Evolutionary conservation across 2,113 vertebrate species (phyloP).

Genomic region (Nothoprocta perdicaria): DNA sequence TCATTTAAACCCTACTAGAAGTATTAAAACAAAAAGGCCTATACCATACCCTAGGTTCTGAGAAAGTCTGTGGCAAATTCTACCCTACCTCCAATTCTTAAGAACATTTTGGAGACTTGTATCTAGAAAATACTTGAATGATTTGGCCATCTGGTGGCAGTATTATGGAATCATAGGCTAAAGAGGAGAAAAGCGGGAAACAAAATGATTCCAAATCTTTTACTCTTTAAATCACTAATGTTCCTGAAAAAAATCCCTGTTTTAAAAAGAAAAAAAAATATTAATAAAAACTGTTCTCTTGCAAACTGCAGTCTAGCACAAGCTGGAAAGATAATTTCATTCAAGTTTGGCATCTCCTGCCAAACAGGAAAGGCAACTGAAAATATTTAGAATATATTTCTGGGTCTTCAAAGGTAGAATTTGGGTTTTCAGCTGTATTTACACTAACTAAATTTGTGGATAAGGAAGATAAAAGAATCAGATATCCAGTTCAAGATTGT

Average conservation of each 20-base stretch:
- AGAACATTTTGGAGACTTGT: neutral
- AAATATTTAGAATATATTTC: constrained; percentile 25
- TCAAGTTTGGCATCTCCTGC: neutral
- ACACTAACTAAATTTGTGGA: neutral
- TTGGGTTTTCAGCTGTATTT: constrained; percentile 7
- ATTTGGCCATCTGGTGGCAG: constrained; percentile 6
- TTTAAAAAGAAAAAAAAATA: neutral
- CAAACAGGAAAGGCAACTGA: constrained; percentile 7
- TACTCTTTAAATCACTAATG: neutral
- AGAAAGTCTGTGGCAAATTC: neutral
- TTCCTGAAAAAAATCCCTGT: constrained; percentile 11
- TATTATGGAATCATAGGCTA: neutral
- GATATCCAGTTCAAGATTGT: neutral
- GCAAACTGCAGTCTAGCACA: neutral
- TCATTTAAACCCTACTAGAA: neutral
- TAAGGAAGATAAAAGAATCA: constrained; percentile 14
- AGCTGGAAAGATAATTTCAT: neutral
- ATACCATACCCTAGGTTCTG: accelerated
- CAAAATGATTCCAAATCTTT: neutral
- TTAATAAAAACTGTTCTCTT: neutral
- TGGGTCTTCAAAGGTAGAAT: neutral
- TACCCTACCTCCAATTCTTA: neutral
- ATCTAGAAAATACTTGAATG: neutral
- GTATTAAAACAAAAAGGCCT: neutral
- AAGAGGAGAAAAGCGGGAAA: neutral